Percentiles rank a stretch among this genome's conserved stretches.
Evolutionary conservation across 1,140 invertebrate species (phyloP).

Genomic region (Apocrypta bakeri): DNA sequence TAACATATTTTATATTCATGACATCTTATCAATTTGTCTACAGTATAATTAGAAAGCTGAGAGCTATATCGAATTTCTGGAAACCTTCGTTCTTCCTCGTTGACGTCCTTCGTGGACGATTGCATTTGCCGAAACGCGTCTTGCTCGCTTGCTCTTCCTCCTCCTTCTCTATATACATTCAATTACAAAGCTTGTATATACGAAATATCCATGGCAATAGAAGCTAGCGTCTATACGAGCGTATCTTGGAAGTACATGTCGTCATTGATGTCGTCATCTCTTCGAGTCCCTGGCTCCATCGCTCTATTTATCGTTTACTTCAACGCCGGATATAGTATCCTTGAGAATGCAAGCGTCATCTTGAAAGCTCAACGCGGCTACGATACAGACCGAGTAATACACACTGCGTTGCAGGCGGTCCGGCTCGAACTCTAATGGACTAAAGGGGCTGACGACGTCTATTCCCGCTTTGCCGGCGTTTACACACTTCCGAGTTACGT

Average conservation of each 20-base stretch:
- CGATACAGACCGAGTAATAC: background rate
- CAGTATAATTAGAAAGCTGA: conserved; percentile 12
- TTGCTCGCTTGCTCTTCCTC: background rate
- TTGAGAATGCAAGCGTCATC: conserved; percentile 40
- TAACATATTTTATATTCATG: conserved; percentile 28
- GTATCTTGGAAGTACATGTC: conserved; percentile 55
- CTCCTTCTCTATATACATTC: conserved; percentile 60
- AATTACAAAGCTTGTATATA: conserved; percentile 61
- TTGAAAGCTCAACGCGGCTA: conserved; percentile 56
- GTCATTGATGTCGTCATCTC: conserved; percentile 55
- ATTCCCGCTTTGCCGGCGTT: background rate
- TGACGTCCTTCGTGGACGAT: conserved; percentile 46
- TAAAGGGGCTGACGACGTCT: conserved; percentile 13
- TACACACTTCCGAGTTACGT: background rate
- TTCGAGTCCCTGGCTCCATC: conserved; percentile 34
- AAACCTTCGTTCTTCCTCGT: conserved; percentile 36
- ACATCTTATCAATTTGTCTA: conserved; percentile 18
- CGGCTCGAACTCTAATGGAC: conserved; percentile 26
- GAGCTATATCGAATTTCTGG: conserved; percentile 37
- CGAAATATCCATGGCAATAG: conserved; percentile 42
- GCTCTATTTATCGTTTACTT: conserved; percentile 49
- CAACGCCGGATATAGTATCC: background rate
- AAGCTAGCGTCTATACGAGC: conserved; percentile 41
- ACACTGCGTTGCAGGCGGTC: conserved; percentile 25
- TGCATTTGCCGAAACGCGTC: conserved; percentile 31